These are phyloP conservation scores for Watsonalla cultraria DNA, from an alignment of 2,888 invertebrate genomes.

Conservation along the genomic window DNA sequence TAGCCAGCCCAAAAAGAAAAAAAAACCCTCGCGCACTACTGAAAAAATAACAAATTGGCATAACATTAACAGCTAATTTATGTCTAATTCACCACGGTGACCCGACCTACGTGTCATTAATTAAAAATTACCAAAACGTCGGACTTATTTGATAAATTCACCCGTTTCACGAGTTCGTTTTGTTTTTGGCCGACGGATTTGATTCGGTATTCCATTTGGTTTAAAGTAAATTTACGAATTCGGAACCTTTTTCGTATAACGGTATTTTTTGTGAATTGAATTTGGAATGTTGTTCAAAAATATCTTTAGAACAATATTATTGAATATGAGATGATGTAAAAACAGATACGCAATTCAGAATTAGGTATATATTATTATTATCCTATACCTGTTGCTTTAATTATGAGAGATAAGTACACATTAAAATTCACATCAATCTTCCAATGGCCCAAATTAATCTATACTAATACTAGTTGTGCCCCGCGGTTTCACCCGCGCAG, in stretches of 20 bases:
- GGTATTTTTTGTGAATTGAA: slow-evolving; percentile 12
- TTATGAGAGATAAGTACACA: no score
- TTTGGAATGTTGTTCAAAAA: slow-evolving; percentile 15
- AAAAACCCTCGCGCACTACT: slow-evolving; percentile 18
- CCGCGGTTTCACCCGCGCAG: no score
- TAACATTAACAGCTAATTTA: slow-evolving; percentile 63
- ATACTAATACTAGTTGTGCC: no score
- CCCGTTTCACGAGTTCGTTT: slow-evolving; percentile 40
- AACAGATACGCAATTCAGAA: background rate
- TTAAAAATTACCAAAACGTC: slow-evolving; percentile 61
- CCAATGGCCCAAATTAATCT: no score
- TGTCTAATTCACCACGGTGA: slow-evolving; percentile 58
- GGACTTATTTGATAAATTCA: slow-evolving; percentile 57
- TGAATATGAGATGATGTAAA: background rate
- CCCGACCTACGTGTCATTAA: slow-evolving; percentile 46
- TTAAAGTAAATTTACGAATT: slow-evolving; percentile 20
- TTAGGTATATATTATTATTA: no score
- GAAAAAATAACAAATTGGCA: slow-evolving; percentile 40
- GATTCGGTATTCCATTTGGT: slow-evolving; percentile 47
- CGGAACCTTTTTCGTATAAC: slow-evolving; percentile 11
- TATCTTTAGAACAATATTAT: background rate
- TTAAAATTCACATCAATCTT: no score
- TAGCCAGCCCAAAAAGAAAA: slow-evolving; percentile 8
- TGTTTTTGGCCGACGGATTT: slow-evolving; percentile 53
- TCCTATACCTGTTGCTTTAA: no score